These are phyloP conservation scores for Enteromius paludinosus DNA, from an alignment of 2,797 vertebrate species.

Conservation along the genomic window DNA sequence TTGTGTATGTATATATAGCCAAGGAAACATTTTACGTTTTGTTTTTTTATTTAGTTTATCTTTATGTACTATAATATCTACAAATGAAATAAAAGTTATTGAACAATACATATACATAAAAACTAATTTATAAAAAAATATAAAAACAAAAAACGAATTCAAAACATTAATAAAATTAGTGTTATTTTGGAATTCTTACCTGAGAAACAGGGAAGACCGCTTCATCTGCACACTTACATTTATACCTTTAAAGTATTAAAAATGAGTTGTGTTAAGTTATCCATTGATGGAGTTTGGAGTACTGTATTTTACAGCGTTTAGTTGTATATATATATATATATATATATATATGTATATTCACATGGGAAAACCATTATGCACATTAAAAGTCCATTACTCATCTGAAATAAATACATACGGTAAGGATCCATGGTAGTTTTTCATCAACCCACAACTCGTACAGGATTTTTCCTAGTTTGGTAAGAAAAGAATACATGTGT, in stretches of 20 bases:
- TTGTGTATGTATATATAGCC: too few species aligned
- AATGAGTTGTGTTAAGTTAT: neutral
- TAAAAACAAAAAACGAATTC: neutral
- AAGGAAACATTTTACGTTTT: too few species aligned
- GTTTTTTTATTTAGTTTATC: too few species aligned
- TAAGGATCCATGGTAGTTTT: neutral
- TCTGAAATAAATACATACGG: neutral
- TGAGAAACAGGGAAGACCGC: fast-evolving
- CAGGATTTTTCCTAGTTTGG: neutral
- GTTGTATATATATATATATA: too few species aligned
- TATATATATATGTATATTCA: too few species aligned
- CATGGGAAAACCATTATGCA: neutral
- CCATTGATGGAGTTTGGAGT: neutral
- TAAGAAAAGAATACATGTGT: neutral
- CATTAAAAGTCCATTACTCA: neutral
- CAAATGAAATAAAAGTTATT: too few species aligned
- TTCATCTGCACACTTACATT: neutral
- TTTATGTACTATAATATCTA: too few species aligned
- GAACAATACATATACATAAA: neutral
- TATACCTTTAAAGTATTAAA: neutral
- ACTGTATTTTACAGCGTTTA: neutral
- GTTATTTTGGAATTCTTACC: neutral
- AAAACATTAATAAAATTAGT: neutral
- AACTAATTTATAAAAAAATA: neutral
- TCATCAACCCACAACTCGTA: neutral